Conservation (phyloP, 2,888 invertebrate genomes). For the Sialis fuliginosa region DNA sequence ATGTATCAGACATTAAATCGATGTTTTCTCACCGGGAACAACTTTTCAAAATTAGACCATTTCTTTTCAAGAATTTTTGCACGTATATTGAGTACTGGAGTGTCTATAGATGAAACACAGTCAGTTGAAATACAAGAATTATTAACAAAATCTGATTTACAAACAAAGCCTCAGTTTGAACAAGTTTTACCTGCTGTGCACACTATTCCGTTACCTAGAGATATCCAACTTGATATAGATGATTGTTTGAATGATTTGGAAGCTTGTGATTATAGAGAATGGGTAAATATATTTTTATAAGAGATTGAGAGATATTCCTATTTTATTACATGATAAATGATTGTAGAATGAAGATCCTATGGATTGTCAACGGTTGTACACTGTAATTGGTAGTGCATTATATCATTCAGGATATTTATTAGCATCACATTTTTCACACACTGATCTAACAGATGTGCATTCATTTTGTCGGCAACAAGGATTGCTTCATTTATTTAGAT, state of each 20-base stretch:
- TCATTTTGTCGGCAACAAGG: conserved; percentile 59
- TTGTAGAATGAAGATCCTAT: conserved; percentile 58
- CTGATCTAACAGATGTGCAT: conserved; percentile 58
- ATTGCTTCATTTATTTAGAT: conserved; percentile 45
- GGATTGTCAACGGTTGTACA: conserved; percentile 50
- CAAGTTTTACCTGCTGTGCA: conserved; percentile 46
- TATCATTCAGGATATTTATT: conserved; percentile 50
- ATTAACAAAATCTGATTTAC: conserved; percentile 8
- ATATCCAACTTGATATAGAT: conserved; percentile 65
- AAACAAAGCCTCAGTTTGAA: conserved; percentile 31
- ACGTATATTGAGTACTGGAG: conserved; percentile 25
- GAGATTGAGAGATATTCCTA: neutral
- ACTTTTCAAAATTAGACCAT: conserved; percentile 41
- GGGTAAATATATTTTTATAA: conserved; percentile 32
- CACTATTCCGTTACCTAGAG: conserved; percentile 48
- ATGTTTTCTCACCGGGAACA: conserved; percentile 33
- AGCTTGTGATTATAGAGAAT: conserved; percentile 79
- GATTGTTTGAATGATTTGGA: conserved; percentile 79
- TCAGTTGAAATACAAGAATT: conserved; percentile 13
- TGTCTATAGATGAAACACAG: conserved; percentile 19
- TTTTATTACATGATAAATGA: neutral
- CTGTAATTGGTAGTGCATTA: conserved; percentile 31
- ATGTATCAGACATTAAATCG: conserved; percentile 36
- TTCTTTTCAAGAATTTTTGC: conserved; percentile 43
- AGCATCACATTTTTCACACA: conserved; percentile 57